Evolutionary conservation across 1,140 invertebrate species (phyloP).

Genomic region (Zaprionus nigranus): DNA sequence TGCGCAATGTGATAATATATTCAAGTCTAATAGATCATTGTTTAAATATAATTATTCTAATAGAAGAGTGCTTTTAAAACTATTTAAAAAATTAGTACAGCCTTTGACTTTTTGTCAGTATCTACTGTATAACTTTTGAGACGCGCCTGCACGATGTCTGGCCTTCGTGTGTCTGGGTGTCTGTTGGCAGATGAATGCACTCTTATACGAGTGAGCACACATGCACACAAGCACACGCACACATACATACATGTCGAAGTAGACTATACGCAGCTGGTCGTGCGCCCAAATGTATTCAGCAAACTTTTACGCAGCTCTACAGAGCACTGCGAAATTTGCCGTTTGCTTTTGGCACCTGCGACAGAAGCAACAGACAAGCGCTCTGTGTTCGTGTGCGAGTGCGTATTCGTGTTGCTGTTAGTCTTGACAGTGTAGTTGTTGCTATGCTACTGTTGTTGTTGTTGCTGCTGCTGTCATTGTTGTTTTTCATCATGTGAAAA

Average conservation of each 20-base stretch:
- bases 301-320: conserved; percentile 56
- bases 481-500: conserved; percentile 19
- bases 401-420: conserved; percentile 21
- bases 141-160: not conserved
- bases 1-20: not conserved
- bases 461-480: conserved; percentile 1
- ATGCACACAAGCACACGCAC: not conserved
- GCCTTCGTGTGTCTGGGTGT: not conserved
- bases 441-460: conserved; percentile 11
- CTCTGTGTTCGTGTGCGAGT: conserved; percentile 12
- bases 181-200: conserved; percentile 9
- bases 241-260: not conserved
- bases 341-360: conserved; percentile 67
- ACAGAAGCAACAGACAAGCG: conserved; percentile 52
- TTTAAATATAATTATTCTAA: not conserved
- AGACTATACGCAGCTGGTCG: conserved; percentile 1
- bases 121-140: conserved; percentile 23
- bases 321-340: conserved; percentile 31
- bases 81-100: conserved; percentile 6
- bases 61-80: not conserved
- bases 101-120: not conserved
- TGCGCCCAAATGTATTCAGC: conserved; percentile 42
- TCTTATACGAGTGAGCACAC: conserved; percentile 1
- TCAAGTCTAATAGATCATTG: not conserved
- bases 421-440: conserved; percentile 3